Evolutionary conservation across 1,140 invertebrate species (phyloP), one percentile per base, ranked within the genome.

Genomic region (Bombus impatiens): DNA sequence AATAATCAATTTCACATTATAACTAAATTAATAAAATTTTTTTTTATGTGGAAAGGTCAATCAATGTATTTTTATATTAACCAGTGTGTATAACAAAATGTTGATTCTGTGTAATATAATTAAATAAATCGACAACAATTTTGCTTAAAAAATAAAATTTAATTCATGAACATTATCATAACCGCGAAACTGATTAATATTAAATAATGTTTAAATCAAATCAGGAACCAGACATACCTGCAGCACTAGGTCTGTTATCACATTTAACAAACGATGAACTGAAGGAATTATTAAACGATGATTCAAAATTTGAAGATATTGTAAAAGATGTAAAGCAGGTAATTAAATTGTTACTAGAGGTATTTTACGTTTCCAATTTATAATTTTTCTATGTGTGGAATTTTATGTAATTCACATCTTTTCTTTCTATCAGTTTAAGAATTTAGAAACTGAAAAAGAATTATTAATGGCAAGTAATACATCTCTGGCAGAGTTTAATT

Each of bases 401-500:
- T 32, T n/a, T 4, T 44, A 65, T 25, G 15, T 62, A 59, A 75
- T 72, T 65, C 15, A 67, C 28, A 44, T 37, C 44, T 65, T 57
- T 40, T 70, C 13, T 53, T 5, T 6, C 47, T 9, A n/a, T 59
- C 92, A 98, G 97, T 96, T 98, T 2, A 97, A 98, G 93, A 96
- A 97, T 82, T 96, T 98, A 88, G 97, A 97, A 92, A 96, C 96
- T 22, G 98, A 99, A 90, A 98, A 98, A 90, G 98, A 98, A 93
- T 97, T 97, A 94, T 95, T 98, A 72, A 97, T 99, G 91, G 97
- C 97, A 4, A 97, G 97, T 87, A 99, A 98, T 93, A 97, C 98
- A 93, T 98, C 97, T 47, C 94, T 98, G 77, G 98, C 98, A 4
- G 98, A 99, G 93, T 97, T 96, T 89, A 99, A 99, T 94, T 95